A percentile compares a stretch with the other conserved stretches of the same genome.
Evolutionary conservation across 2,888 invertebrate genomes (phyloP).

Genomic region (Drosophila anomalata): DNA sequence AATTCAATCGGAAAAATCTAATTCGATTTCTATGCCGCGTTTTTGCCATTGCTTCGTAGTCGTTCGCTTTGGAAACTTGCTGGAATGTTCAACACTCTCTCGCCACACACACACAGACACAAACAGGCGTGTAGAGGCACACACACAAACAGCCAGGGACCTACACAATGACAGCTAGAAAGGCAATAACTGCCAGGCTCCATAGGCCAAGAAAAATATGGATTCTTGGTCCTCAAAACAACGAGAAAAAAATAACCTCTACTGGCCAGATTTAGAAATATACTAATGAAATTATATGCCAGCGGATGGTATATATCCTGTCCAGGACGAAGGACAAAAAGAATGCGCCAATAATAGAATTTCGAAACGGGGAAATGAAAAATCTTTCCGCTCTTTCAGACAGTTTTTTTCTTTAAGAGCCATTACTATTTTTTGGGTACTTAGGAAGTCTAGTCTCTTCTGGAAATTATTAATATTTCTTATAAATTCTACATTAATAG

Average conservation of each 20-base stretch:
- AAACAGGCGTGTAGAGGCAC: constrained; percentile 31
- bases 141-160: constrained; percentile 17
- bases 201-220: constrained; percentile 73
- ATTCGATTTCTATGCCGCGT: constrained; percentile 81
- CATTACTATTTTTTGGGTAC: background rate
- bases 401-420: background rate
- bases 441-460: background rate
- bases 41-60: constrained; percentile 65
- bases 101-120: constrained; percentile 33
- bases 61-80: constrained; percentile 35
- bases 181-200: constrained; percentile 74
- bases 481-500: too few species aligned
- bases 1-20: constrained; percentile 83
- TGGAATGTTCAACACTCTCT: constrained; percentile 40
- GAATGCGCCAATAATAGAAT: constrained; percentile 73
- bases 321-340: constrained; percentile 52
- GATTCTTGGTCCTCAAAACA: constrained; percentile 50
- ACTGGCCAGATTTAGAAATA: constrained; percentile 67
- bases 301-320: constrained; percentile 24
- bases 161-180: constrained; percentile 14
- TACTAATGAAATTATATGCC: constrained; percentile 74
- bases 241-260: constrained; percentile 15
- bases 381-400: constrained; percentile 20
- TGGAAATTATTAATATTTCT: background rate
- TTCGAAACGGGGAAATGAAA: constrained; percentile 65